These are phyloP conservation scores for Phytoseiulus persimilis DNA, from an alignment of 2,888 invertebrate genomes.

Conservation along the genomic window DNA sequence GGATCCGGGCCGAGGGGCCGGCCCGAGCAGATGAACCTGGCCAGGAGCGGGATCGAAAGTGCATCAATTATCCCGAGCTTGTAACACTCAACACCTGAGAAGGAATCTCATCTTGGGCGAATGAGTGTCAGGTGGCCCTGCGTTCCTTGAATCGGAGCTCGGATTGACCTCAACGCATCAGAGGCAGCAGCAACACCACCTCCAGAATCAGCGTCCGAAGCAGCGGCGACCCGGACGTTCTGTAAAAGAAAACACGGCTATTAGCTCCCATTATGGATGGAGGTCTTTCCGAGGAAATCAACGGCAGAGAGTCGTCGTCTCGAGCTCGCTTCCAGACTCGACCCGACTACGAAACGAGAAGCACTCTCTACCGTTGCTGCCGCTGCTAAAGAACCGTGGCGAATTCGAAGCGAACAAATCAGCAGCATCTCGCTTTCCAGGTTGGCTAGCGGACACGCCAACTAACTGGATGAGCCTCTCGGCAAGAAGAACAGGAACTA, in stretches of 20 bases:
- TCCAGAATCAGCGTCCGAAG: background rate
- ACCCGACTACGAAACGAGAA: background rate
- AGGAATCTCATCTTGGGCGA: background rate
- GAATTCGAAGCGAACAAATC: slow-evolving; percentile 5
- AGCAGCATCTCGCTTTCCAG: background rate
- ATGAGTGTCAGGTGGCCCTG: background rate
- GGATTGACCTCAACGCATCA: background rate
- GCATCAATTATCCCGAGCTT: slow-evolving; percentile 26
- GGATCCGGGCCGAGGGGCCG: background rate
- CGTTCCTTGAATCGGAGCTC: background rate
- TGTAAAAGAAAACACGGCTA: slow-evolving; percentile 33
- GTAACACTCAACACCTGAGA: slow-evolving; percentile 35
- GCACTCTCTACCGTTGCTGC: background rate
- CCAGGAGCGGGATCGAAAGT: background rate
- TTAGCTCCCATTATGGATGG: slow-evolving; percentile 36
- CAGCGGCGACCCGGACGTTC: background rate
- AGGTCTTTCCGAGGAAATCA: slow-evolving; percentile 14
- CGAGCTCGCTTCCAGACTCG: background rate
- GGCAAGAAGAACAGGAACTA: background rate
- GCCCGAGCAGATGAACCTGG: background rate
- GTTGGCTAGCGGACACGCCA: background rate
- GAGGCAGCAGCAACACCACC: background rate
- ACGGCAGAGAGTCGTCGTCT: background rate
- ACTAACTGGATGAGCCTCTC: background rate
- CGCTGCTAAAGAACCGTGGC: background rate